Conservation (phyloP, 2,113 vertebrate genomes). For the Caloenas nicobarica region DNA sequence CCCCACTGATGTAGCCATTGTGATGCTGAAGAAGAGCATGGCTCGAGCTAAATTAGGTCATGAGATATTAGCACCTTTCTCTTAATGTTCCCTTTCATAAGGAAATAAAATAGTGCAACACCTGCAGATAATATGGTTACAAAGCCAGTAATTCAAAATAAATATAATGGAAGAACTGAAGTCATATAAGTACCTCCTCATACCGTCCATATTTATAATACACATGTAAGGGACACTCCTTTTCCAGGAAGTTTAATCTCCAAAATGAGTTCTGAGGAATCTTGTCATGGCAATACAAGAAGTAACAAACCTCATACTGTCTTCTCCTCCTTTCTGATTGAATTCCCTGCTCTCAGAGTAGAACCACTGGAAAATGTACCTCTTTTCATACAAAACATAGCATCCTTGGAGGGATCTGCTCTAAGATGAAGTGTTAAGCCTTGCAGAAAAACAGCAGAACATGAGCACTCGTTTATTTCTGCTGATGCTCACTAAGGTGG, state of each 20-base stretch:
- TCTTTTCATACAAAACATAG: background rate
- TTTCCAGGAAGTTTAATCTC: constrained; percentile 39
- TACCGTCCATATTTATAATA: background rate
- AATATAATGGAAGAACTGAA: constrained; percentile 16
- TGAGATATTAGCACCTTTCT: constrained; percentile 41
- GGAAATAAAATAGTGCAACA: constrained; percentile 28
- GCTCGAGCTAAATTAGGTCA: constrained; percentile 46
- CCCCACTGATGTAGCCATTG: background rate
- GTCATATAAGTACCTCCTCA: background rate
- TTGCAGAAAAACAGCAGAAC: background rate
- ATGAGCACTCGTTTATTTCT: background rate
- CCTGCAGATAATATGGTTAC: constrained; percentile 24
- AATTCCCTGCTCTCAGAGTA: background rate
- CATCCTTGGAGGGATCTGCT: background rate
- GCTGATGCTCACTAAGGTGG: background rate
- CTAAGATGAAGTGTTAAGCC: background rate
- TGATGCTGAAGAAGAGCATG: background rate
- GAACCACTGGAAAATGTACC: background rate
- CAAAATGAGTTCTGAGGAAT: constrained; percentile 26
- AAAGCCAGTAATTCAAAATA: constrained; percentile 5
- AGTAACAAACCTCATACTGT: background rate
- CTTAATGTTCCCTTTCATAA: constrained; percentile 25
- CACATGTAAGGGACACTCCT: background rate
- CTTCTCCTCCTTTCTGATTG: background rate
- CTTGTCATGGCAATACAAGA: background rate